phyloP scores from a whole-genome alignment of 2,888 invertebrate species.

The Drosophila melanosoma region DNA sequence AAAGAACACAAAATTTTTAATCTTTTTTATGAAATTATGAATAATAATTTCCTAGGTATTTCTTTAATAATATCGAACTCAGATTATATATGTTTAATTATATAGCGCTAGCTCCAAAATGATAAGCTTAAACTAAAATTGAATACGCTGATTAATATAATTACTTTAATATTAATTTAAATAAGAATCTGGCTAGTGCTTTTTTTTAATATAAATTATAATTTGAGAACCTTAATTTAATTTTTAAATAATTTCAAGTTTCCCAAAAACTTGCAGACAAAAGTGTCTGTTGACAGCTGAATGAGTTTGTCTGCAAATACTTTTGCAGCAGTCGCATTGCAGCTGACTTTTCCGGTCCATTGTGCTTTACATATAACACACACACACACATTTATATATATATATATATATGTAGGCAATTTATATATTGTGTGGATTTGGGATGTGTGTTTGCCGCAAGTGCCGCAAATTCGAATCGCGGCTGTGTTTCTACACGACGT shows the following conservation, averaged over 20 bases:
- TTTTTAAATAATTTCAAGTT: background rate
- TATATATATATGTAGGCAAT: slow-evolving; percentile 2
- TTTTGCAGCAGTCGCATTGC: slow-evolving; percentile 50
- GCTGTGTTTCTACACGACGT: slow-evolving; percentile 56
- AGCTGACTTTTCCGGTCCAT: slow-evolving; percentile 40
- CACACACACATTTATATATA: no score
- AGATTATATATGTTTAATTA: background rate
- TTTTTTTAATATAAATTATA: background rate
- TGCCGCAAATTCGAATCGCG: slow-evolving; percentile 40
- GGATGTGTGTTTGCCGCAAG: slow-evolving; percentile 13
- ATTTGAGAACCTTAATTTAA: no score
- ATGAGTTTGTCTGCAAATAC: slow-evolving; percentile 12
- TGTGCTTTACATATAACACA: slow-evolving; percentile 9
- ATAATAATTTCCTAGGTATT: background rate
- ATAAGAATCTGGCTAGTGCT: background rate
- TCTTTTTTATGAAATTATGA: background rate
- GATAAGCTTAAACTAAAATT: background rate
- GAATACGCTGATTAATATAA: background rate
- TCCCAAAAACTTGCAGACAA: background rate
- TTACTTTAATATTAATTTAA: background rate
- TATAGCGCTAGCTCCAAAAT: background rate
- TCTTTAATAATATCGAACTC: background rate
- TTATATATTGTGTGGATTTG: slow-evolving; percentile 36
- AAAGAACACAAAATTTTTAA: background rate
- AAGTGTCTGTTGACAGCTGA: slow-evolving; percentile 6